Evolutionary conservation across 2,888 invertebrate genomes (phyloP).

Genomic region (Erebia epiphron): DNA sequence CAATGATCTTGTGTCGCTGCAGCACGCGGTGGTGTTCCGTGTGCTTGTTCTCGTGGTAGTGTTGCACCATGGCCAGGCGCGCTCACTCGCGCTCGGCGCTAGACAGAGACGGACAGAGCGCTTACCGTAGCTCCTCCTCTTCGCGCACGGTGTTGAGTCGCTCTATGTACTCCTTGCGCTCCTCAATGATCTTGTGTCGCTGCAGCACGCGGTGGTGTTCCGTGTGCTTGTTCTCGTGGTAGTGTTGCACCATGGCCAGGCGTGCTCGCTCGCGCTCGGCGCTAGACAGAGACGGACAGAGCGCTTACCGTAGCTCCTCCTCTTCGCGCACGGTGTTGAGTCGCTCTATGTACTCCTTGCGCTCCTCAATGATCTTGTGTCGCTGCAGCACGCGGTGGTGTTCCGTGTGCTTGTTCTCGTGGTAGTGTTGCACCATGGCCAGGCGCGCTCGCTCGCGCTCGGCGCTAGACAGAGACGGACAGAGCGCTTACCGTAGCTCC

Average conservation of each 20-base stretch:
- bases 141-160: slow-evolving; percentile 4
- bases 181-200: slow-evolving; percentile 1
- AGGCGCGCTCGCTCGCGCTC: not conserved
- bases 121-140: slow-evolving; percentile 4
- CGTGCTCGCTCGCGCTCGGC: not conserved
- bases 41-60: slow-evolving; percentile 2
- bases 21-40: slow-evolving; percentile 93
- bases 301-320: slow-evolving; percentile 84
- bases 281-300: not conserved
- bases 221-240: slow-evolving; percentile 93
- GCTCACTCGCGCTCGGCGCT: not conserved
- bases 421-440: no score
- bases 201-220: slow-evolving; percentile 54
- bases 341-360: slow-evolving; percentile 3
- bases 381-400: not conserved
- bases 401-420: not conserved
- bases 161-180: slow-evolving; percentile 1
- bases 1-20: slow-evolving; percentile 66
- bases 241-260: slow-evolving; percentile 50
- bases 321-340: slow-evolving; percentile 2
- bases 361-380: slow-evolving; percentile 3
- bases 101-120: not conserved
- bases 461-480: not conserved
- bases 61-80: not conserved
- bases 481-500: slow-evolving; percentile 76